These are phyloP conservation scores for Furcifer pardalis DNA, from an alignment of 2,797 vertebrate species.

Conservation along the genomic window DNA sequence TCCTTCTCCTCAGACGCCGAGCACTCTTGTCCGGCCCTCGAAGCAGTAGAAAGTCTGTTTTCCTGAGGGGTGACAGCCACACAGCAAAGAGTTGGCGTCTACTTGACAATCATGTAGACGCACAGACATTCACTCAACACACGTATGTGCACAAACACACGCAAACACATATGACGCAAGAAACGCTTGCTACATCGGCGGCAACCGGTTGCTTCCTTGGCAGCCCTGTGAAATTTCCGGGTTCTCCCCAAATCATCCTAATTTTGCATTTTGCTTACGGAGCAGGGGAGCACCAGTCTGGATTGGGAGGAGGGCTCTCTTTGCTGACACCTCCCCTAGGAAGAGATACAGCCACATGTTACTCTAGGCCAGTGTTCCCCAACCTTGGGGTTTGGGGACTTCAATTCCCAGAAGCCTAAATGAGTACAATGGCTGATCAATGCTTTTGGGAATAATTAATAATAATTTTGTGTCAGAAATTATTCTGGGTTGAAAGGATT, in stretches of 20 bases:
- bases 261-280: background rate
- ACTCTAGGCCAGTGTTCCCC: too few relatives aligned
- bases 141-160: background rate
- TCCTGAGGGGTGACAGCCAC: constrained; percentile 24
- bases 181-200: constrained; percentile 42
- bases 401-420: too few relatives aligned
- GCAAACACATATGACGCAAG: background rate
- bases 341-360: background rate
- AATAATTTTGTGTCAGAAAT: too few relatives aligned
- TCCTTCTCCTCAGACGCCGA: background rate
- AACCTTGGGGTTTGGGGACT: too few relatives aligned
- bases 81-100: background rate
- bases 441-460: too few relatives aligned
- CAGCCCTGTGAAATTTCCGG: background rate
- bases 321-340: too few relatives aligned
- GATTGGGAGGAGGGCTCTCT: too few relatives aligned
- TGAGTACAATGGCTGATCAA: too few relatives aligned
- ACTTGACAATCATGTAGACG: background rate
- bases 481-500: too few relatives aligned
- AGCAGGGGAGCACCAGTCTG: background rate
- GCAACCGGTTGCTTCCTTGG: constrained; percentile 30
- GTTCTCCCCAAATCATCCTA: background rate
- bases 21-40: background rate
- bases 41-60: background rate
- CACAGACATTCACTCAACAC: background rate